Evolutionary conservation across 1,140 invertebrate genomes (phyloP).

Genomic region (Drosophila kurseongensis): DNA sequence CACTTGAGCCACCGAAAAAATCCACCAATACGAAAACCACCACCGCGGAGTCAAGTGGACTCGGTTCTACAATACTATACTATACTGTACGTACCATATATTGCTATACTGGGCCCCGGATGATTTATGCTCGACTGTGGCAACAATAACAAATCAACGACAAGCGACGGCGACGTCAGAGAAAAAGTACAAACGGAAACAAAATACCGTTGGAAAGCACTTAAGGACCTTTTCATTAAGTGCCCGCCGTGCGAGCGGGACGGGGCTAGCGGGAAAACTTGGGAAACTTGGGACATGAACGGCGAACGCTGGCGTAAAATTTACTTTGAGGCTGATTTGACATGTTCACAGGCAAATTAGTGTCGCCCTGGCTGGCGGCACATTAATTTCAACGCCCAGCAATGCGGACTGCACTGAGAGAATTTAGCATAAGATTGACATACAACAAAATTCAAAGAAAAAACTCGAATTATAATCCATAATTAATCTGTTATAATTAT

Average conservation of each 20-base stretch:
- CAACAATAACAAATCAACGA: conserved; percentile 82
- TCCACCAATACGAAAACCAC: conserved; percentile 8
- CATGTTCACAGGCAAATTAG: conserved; percentile 83
- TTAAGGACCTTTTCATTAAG: conserved; percentile 83
- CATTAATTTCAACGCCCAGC: conserved; percentile 72
- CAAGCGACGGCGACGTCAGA: conserved; percentile 56
- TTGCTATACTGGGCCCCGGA: conserved; percentile 14
- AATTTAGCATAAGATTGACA: neutral
- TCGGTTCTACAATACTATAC: neutral
- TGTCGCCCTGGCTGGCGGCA: conserved; percentile 69
- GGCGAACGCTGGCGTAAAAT: conserved; percentile 66
- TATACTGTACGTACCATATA: neutral
- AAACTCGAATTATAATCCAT: too few relatives aligned
- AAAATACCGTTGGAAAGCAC: conserved; percentile 83
- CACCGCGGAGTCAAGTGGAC: conserved; percentile 31
- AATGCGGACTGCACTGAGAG: conserved; percentile 13
- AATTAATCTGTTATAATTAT: too few relatives aligned
- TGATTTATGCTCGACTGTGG: conserved; percentile 76
- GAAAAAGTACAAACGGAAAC: conserved; percentile 81
- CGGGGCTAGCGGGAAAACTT: neutral
- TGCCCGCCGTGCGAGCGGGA: conserved; percentile 40
- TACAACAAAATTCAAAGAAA: too few relatives aligned
- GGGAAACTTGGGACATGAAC: conserved; percentile 33
- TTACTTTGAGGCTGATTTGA: conserved; percentile 77
- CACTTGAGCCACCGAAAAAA: conserved; percentile 14